Evolutionary conservation across 1,140 invertebrate genomes (phyloP), one percentile per base, ranked within the genome.

Genomic region (Bathynomus jamesi): DNA sequence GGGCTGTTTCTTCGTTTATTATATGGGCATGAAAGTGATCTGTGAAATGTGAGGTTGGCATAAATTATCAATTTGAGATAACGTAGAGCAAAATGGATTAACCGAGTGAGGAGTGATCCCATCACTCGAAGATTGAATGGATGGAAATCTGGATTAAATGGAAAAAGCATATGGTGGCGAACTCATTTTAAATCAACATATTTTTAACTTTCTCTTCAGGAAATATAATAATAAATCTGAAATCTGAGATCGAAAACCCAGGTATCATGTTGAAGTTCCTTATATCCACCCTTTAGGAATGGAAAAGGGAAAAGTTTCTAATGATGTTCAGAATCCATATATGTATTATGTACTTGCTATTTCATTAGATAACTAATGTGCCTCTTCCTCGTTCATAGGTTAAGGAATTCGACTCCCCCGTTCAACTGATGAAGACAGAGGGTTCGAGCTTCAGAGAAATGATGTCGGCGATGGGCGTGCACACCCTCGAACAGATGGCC

Each of bases 391-490:
- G 40, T 62, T 65, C 4, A 8, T 63, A 73, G 70, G 65, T 72
- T 13, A 63, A 25, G 11, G 65, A 69, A 61, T 75, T 74, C 27
- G 72, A 77, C 60, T 65, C 67, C 0, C 70, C 72, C 4, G 53
- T 28, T 29, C 29, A 60, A 13, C 63, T 72, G 17, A 69, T 75
- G 67, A n/a, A 21, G 28, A 70, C 25, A 0, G 67, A 72, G 28
- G 70, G 53, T 53, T 76, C 74, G 27, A 5, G 72, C n/a, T 76
- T 76, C 46, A 28, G 28, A 21, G 67, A 76, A 60, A 76, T 76
- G 74, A 64, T 76, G 74, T 30, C 28, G 24, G 69, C 74, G 28
- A 72, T 72, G 53, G 71, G 71, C 24, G 67, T 76, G 13, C 40
- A 21, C 40, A 53, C 13, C 5, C 40, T 53, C 21, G 5, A 11